Evolutionary conservation across 1,140 invertebrate species (phyloP).

Genomic region (Himalopsyche phryganea): DNA sequence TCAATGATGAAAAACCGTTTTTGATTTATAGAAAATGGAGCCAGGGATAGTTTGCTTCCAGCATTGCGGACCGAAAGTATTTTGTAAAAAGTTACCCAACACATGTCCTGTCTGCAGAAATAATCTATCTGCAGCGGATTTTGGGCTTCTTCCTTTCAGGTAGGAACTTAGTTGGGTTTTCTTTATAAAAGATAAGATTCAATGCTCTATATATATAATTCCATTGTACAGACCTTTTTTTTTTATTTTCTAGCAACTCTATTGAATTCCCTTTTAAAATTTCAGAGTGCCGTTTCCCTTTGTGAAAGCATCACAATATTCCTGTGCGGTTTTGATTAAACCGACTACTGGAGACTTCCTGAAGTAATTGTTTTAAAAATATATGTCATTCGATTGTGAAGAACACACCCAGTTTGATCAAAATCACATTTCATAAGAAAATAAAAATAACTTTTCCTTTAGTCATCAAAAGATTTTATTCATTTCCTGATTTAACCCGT

Average conservation of each 20-base stretch:
- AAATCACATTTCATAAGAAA: too few species aligned
- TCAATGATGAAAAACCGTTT: too few species aligned
- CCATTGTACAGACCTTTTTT: background rate
- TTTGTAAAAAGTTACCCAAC: conserved; percentile 69
- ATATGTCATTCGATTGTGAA: too few species aligned
- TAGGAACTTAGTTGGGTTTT: conserved; percentile 35
- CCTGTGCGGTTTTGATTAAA: conserved; percentile 71
- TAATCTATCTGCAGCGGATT: conserved; percentile 56
- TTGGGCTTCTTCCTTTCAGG: conserved; percentile 69
- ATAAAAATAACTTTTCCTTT: too few species aligned
- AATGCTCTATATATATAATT: background rate
- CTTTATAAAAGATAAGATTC: background rate
- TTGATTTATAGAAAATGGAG: conserved; percentile 52
- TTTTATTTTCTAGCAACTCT: too few species aligned
- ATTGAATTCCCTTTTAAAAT: conserved; percentile 33
- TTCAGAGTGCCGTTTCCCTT: conserved; percentile 74
- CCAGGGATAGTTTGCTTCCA: conserved; percentile 78
- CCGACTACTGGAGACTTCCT: conserved; percentile 78
- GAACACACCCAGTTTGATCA: too few species aligned
- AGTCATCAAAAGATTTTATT: too few species aligned
- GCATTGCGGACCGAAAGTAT: conserved; percentile 75
- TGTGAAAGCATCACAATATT: conserved; percentile 66
- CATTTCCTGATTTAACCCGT: too few species aligned
- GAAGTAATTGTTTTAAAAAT: conserved; percentile 62
- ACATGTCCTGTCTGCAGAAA: conserved; percentile 66